Evolutionary conservation across 2,888 invertebrate species (phyloP).

Genomic region (Resseliella maxima): DNA sequence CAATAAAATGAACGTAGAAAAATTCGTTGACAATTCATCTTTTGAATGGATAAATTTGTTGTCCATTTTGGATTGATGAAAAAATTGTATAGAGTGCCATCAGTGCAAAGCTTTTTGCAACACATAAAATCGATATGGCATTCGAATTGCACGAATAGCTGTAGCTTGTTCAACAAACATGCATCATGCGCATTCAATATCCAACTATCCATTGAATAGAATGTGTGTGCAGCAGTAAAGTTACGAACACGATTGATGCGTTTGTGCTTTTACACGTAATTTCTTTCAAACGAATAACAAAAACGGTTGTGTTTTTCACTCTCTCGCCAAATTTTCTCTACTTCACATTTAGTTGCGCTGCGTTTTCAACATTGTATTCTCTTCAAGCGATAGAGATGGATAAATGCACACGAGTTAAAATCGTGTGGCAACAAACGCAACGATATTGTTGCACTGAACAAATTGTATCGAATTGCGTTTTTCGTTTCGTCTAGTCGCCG

Average conservation of each 20-base stretch:
- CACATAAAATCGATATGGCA: neutral
- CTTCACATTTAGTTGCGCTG: neutral
- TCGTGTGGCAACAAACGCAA: neutral
- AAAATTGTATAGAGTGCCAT: conserved; percentile 35
- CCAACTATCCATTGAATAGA: neutral
- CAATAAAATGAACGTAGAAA: no score
- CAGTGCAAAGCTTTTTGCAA: conserved; percentile 24
- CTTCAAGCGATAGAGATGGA: neutral
- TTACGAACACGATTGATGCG: neutral
- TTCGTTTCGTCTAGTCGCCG: conserved; percentile 15
- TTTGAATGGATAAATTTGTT: no score
- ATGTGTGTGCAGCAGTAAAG: conserved; percentile 13
- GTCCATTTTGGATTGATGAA: no score
- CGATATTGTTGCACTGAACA: neutral
- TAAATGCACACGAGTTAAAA: conserved; percentile 20
- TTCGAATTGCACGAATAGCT: neutral
- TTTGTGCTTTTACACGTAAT: conserved; percentile 3
- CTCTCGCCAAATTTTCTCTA: neutral
- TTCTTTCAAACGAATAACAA: no score
- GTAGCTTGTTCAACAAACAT: neutral
- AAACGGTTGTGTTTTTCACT: neutral
- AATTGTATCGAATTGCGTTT: neutral
- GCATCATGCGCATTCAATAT: conserved; percentile 32
- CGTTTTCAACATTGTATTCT: neutral
- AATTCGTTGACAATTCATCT: no score